These are phyloP conservation scores for Rachycentron canadum DNA, from an alignment of 2,797 vertebrate species.

Conservation along the genomic window DNA sequence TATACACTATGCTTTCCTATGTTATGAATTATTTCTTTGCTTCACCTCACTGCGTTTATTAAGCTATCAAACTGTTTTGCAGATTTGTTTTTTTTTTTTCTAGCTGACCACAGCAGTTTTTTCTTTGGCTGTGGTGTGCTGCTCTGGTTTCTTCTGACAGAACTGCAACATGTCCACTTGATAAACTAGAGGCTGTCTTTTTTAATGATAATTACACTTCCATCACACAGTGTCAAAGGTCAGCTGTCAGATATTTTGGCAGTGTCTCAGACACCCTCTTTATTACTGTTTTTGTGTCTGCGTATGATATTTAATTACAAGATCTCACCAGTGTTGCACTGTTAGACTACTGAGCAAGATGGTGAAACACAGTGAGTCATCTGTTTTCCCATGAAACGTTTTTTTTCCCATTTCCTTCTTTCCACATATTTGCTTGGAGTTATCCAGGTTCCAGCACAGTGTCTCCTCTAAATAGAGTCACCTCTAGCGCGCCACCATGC, in stretches of 20 bases:
- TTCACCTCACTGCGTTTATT: background rate
- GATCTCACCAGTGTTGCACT: background rate
- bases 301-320: constrained; percentile 6
- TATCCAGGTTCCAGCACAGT: background rate
- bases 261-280: background rate
- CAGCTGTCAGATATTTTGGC: background rate
- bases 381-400: background rate
- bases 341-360: background rate
- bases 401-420: background rate
- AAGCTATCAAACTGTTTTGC: background rate
- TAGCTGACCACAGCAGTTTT: constrained; percentile 35
- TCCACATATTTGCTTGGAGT: background rate
- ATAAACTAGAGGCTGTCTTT: background rate
- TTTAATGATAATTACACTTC: background rate
- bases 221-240: background rate
- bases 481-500: background rate
- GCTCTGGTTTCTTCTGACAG: constrained; percentile 33
- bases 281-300: background rate
- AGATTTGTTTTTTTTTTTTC: constrained; percentile 1
- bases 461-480: background rate
- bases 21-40: background rate
- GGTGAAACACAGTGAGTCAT: constrained; percentile 1
- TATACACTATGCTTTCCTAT: background rate
- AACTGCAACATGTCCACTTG: constrained; percentile 29
- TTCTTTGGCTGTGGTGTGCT: constrained; percentile 36